phyloP scores from a whole-genome alignment of 2,888 invertebrate genomes.

The Apoda limacodes region DNA sequence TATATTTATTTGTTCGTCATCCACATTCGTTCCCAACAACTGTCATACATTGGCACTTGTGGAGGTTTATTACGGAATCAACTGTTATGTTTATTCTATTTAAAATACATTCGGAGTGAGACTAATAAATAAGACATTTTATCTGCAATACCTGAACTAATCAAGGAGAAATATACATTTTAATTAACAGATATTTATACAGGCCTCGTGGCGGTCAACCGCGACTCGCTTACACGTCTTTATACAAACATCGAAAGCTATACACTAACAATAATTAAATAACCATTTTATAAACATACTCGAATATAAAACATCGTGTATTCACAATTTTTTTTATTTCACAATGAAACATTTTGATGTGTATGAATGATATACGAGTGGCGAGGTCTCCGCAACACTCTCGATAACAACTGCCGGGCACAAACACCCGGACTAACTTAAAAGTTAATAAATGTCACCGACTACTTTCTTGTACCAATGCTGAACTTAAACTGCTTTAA shows the following conservation, averaged over 20 bases:
- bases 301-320: constrained; percentile 35
- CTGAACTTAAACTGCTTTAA: no score
- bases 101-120: constrained; percentile 17
- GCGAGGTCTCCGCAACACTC: no score
- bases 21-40: constrained; percentile 7
- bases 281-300: constrained; percentile 33
- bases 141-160: no score
- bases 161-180: no score
- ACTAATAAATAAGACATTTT: constrained; percentile 21
- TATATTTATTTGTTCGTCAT: not conserved
- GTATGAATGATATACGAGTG: constrained; percentile 54
- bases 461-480: no score
- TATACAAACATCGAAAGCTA: constrained; percentile 52
- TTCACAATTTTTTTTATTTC: constrained; percentile 32
- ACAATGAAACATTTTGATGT: constrained; percentile 55
- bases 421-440: no score
- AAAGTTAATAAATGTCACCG: no score
- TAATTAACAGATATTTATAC: no score
- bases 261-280: constrained; percentile 52
- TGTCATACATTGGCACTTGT: constrained; percentile 13
- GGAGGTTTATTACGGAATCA: constrained; percentile 21
- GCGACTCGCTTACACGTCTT: constrained; percentile 35
- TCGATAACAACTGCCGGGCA: no score
- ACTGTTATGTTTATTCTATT: not conserved
- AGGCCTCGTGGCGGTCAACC: constrained; percentile 20